Evolutionary conservation across 2,888 invertebrate genomes (phyloP), one percentile per base, ranked within the genome.

Genomic region (Plagodis dolabraria): DNA sequence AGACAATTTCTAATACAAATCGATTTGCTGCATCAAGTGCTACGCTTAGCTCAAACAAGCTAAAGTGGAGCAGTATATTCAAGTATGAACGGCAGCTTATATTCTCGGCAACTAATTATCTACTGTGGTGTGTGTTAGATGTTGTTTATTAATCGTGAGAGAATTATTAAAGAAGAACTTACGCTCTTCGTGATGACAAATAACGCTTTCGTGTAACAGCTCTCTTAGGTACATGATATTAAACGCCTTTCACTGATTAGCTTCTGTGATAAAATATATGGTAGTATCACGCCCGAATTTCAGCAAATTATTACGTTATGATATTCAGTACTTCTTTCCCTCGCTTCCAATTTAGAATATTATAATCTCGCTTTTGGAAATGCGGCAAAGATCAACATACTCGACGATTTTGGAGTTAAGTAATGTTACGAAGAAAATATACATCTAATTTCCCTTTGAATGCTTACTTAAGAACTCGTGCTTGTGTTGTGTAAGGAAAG

Each of bases 91-190:
- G 5, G 10, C 40, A 40, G 69, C 74, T 77, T 79, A 85, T 84
- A 81, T 79, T 74, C 76, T 77, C 74, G 74, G 72, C 75, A 80
- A 75, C 81, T 82, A 86, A 85, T 85, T 81, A 83, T 79, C 79
- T 72, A 65, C 69, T 52, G 77, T 77, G 73, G 76, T 72, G 71
- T 75, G 77, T 76, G 72, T 78, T 73, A 82, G 81, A 82, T 75
- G 4, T 22, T 22, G 22, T 81, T 81, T 81, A 86, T 87, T 85
- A 83, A 87, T 82, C 79, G 76, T 70, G 63, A 64, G 71, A 80
- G 82, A 83, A 83, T 86, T 82, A 85, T 85, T 84, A 79, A 83
- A 68, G 72, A 71, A 70, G 74, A 79, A 83, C 79, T 76, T 79
- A 75, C 76, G 73, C 70, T 65, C 75, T 73, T 79, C 83, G 79